Conservation (phyloP, 2,888 invertebrate genomes). For the Marasmarcha lunaedactyla region DNA sequence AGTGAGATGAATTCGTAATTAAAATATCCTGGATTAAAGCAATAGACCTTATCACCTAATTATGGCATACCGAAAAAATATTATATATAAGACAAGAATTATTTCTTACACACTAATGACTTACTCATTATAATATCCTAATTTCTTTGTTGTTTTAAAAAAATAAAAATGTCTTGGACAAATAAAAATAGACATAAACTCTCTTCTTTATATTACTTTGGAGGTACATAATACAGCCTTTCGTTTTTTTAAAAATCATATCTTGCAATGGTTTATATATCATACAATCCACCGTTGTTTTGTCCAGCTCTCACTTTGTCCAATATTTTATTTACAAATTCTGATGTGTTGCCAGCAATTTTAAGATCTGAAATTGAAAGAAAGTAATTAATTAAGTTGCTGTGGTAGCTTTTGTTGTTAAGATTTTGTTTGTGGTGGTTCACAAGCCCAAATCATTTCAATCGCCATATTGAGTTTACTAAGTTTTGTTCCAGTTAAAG, state of each 20-base stretch:
- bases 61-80: slow-evolving; percentile 22
- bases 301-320: slow-evolving; percentile 87
- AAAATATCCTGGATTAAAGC: too few species aligned
- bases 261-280: slow-evolving; percentile 56
- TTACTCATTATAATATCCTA: slow-evolving; percentile 21
- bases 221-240: slow-evolving; percentile 70
- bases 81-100: slow-evolving; percentile 20
- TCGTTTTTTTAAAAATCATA: slow-evolving; percentile 36
- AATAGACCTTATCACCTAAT: not conserved
- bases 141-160: slow-evolving; percentile 40
- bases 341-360: slow-evolving; percentile 92
- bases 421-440: too few species aligned
- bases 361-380: slow-evolving; percentile 75
- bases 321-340: slow-evolving; percentile 92
- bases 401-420: too few species aligned
- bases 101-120: slow-evolving; percentile 29
- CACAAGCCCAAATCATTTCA: too few species aligned
- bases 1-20: too few species aligned
- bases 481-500: too few species aligned
- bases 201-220: slow-evolving; percentile 61
- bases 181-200: slow-evolving; percentile 45
- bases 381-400: too few species aligned
- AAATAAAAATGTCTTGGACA: slow-evolving; percentile 64
- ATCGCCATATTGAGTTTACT: too few species aligned
- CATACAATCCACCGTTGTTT: slow-evolving; percentile 81